Evolutionary conservation across 2,797 vertebrate species (phyloP), one percentile per base, ranked within the genome.

Genomic region (Coregonus sp.): DNA sequence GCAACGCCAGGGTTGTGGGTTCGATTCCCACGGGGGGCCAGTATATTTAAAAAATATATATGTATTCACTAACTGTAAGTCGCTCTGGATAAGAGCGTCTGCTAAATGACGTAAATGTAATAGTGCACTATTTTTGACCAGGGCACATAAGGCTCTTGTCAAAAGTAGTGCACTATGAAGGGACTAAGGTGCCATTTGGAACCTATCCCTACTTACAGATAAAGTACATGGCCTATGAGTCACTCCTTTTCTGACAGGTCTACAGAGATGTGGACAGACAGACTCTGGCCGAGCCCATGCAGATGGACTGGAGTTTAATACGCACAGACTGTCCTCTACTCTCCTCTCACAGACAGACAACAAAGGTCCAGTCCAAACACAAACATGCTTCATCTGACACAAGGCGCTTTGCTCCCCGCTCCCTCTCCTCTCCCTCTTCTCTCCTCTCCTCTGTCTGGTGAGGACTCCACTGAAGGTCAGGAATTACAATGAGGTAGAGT

Each of bases 401-500:
- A 77, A 66, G 76, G 80, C 3, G 33, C 76, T 76, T 61, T 9
- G 29, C 72, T 14, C 11, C 0, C 16, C 35, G 40, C 68, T 29
- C 47, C 59, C 73, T 76, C 81, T 73, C 29, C 78, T 72, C 75
- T 82, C 75, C 76, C 67, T 77, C 9, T 20, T 12, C 40, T 47
- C 40, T 47, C 40, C 40, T 47, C 40, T 47, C 40, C 40, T 12
- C 20, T 63, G 59, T 71, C 70, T 51, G 20, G 11, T 18, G 29
- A 33, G 71, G 52, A 33, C 15, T 54, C 52, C 6, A 18, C 51
- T 56, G 54, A 52, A 80, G 86, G 85, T 86, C 84, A 85, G 59
- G 7, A 70, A 59, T 77, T 69, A 81, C 77, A 82, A 71, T 85
- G 79, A 47, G 2, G 40, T 47, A 59, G 56, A 59, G 56, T n/a